phyloP scores from a whole-genome alignment of 2,113 vertebrate species.

The Hydrolagus affinis region DNA sequence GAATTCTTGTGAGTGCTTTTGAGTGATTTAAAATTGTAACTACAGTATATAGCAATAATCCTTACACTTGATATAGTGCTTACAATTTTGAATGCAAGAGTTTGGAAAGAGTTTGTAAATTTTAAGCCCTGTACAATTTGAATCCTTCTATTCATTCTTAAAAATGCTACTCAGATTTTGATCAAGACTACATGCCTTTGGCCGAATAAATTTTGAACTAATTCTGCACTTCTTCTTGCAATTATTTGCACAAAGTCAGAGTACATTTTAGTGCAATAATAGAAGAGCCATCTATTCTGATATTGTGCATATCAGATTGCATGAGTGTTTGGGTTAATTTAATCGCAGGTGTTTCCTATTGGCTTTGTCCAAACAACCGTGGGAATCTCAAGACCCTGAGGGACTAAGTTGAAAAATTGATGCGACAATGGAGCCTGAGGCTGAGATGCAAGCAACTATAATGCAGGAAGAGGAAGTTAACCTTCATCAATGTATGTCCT shows the following conservation, averaged over 20 bases:
- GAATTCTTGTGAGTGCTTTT: no score
- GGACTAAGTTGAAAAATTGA: not conserved
- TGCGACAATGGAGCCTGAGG: no score
- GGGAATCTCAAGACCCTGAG: not conserved
- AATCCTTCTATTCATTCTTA: not conserved
- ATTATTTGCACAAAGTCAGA: not conserved
- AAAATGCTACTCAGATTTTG: not conserved
- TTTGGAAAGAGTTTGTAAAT: no score
- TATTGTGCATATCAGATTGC: not conserved
- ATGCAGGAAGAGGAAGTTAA: no score
- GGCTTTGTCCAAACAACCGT: not conserved
- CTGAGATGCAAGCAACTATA: no score
- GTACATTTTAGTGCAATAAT: not conserved
- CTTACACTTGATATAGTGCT: no score
- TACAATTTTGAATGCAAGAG: no score
- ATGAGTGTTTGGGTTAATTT: not conserved
- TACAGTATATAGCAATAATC: no score
- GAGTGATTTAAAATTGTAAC: no score
- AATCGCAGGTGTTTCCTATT: conserved; percentile 28
- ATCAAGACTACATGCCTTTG: not conserved
- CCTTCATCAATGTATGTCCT: no score
- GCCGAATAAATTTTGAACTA: not conserved
- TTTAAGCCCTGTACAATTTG: not conserved
- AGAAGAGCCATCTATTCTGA: conserved; percentile 8
- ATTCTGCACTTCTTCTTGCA: not conserved